Conservation (phyloP, 2,888 invertebrate species). For the Melangyna quadrimaculata region DNA sequence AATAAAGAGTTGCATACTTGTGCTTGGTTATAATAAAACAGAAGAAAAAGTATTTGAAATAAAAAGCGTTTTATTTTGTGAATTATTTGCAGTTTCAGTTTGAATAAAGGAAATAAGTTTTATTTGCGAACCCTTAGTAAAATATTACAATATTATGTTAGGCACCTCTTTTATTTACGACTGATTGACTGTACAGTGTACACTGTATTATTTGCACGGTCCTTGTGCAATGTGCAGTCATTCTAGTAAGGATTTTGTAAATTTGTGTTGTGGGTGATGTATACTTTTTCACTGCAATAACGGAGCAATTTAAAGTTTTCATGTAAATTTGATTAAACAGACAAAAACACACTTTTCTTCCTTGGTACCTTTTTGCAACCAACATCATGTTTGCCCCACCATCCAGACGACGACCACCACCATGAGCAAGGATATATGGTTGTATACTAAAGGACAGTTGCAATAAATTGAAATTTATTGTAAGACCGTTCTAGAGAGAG, state of each 20-base stretch:
- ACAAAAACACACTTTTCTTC: constrained; percentile 11
- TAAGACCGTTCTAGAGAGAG: constrained; percentile 7
- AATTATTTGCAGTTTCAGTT: too few species aligned
- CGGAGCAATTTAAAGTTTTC: constrained; percentile 52
- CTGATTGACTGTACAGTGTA: not conserved
- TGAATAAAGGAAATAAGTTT: too few species aligned
- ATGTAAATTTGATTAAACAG: constrained; percentile 63
- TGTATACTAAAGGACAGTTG: constrained; percentile 40
- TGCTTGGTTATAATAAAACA: too few species aligned
- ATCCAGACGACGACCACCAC: not conserved
- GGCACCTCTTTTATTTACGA: not conserved
- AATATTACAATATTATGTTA: not conserved
- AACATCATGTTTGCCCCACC: not conserved
- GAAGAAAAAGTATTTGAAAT: too few species aligned
- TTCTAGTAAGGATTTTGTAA: constrained; percentile 29
- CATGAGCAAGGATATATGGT: not conserved
- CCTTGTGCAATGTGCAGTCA: constrained; percentile 24
- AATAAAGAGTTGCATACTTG: too few species aligned
- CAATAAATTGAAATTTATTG: constrained; percentile 67
- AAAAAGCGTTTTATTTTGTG: too few species aligned
- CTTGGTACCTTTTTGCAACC: not conserved
- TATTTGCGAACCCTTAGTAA: too few species aligned
- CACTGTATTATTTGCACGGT: not conserved
- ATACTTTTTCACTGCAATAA: not conserved
- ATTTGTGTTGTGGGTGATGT: not conserved